Evolutionary conservation across 2,113 vertebrate genomes (phyloP), one percentile per base, ranked within the genome.

Genomic region (Arenaria interpres): DNA sequence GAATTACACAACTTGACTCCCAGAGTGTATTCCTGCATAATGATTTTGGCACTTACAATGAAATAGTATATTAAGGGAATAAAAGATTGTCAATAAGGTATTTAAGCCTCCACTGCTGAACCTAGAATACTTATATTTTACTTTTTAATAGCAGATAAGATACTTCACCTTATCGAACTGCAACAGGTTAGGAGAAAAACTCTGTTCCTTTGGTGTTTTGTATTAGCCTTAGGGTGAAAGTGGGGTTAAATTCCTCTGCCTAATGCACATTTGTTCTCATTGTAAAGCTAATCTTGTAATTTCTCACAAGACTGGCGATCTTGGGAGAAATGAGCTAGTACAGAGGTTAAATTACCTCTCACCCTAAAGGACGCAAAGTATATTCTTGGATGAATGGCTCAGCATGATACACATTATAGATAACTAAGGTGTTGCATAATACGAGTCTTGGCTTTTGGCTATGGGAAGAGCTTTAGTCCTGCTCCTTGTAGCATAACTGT

Each of bases 341-440:
- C 41, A 57, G 69, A 91, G 79, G 69, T 93, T 90, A 90, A 96
- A 97, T 96, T 96, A 92, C 85, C 79, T 96, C 69, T 96, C 76
- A 43, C 69, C 88, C 89, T 88, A 57, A 95, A 95, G 72, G 67
- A 84, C 68, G 80, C 53, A 88, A 84, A 94, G 83, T 48, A 79
- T 89, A 48, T 94, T 88, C 74, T 73, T 89, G 86, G 69, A 72
- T 90, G 88, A 93, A 90, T 41, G 57, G 68, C 76, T 92, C 85
- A 64, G 83, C 73, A 24, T 73, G 85, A 90, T 90, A 48, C 45
- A 89, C 35, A 45, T 95, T 84, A 84, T 21, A 89, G 76, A 78
- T 95, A 96, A 90, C 76, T 48, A 48, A 87, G 46, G 35, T 82
- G 64, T 85, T 96, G 88, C 76, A 76, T 92, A 87, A 83, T 85